A percentile compares a stretch with the other conserved stretches of the same genome.
These are phyloP conservation scores for Anguilla megastoma DNA, from an alignment of 2,797 vertebrate genomes.

Conservation along the genomic window DNA sequence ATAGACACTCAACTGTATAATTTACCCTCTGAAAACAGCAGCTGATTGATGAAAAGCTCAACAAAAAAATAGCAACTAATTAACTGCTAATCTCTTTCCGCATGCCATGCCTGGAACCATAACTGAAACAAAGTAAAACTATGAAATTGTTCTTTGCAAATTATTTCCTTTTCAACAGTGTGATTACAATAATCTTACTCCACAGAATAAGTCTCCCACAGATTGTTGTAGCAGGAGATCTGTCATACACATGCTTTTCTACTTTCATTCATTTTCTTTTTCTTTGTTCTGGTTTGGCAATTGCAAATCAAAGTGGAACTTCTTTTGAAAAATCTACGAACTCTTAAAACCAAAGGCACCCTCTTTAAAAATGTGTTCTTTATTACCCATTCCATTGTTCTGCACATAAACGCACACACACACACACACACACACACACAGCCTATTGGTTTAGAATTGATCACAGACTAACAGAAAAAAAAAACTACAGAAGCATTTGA, in stretches of 20 bases:
- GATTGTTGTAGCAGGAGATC: neutral
- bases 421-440: conserved; percentile 27
- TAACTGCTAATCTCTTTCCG: neutral
- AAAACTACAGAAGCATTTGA: conserved; percentile 52
- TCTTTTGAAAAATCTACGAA: neutral
- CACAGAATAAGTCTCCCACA: neutral
- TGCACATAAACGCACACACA: neutral
- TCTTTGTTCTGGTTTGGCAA: conserved; percentile 22
- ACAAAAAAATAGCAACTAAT: neutral
- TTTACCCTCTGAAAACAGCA: neutral
- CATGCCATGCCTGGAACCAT: neutral
- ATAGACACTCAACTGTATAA: too few relatives aligned
- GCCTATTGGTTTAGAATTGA: conserved; percentile 38
- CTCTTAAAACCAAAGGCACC: neutral
- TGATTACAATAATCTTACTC: neutral
- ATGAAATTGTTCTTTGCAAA: neutral
- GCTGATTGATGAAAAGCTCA: neutral
- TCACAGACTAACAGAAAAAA: conserved; percentile 53
- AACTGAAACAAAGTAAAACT: neutral
- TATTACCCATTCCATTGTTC: conserved; percentile 46
- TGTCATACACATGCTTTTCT: neutral
- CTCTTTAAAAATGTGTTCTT: neutral
- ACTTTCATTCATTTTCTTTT: neutral
- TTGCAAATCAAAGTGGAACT: conserved; percentile 22
- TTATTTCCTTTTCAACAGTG: neutral